These are phyloP conservation scores for Copidosoma aretas DNA, from an alignment of 2,888 invertebrate species.

Conservation along the genomic window DNA sequence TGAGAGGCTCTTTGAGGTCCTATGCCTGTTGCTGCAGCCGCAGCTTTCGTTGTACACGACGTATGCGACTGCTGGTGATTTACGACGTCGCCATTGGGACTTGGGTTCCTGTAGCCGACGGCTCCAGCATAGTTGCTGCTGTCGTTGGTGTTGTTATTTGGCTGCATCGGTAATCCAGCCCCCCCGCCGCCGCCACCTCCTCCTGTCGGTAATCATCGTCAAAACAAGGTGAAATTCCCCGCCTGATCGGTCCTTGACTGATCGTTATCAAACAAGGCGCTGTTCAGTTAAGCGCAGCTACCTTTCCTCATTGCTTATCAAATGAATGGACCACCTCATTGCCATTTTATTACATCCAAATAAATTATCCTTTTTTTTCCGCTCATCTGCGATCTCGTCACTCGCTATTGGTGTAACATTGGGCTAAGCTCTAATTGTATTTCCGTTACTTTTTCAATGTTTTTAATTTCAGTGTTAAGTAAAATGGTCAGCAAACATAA, in stretches of 20 bases:
- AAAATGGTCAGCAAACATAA: no score
- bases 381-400: background rate
- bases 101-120: no score
- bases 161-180: background rate
- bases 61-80: background rate
- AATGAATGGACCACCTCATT: constrained; percentile 39
- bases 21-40: constrained; percentile 29
- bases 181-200: background rate
- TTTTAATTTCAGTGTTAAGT: no score
- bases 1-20: constrained; percentile 55
- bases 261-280: no score
- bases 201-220: constrained; percentile 28
- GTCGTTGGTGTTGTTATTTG: background rate
- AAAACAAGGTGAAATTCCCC: constrained; percentile 25
- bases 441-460: no score
- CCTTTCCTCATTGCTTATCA: background rate
- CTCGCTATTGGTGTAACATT: no score
- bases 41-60: background rate
- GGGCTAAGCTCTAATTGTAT: no score
- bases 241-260: background rate
- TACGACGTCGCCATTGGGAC: no score
- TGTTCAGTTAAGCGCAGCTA: no score
- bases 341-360: constrained; percentile 9
- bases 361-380: background rate
- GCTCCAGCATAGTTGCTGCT: background rate